Evolutionary conservation across 2,888 invertebrate genomes (phyloP).

Genomic region (Anodontia alba): DNA sequence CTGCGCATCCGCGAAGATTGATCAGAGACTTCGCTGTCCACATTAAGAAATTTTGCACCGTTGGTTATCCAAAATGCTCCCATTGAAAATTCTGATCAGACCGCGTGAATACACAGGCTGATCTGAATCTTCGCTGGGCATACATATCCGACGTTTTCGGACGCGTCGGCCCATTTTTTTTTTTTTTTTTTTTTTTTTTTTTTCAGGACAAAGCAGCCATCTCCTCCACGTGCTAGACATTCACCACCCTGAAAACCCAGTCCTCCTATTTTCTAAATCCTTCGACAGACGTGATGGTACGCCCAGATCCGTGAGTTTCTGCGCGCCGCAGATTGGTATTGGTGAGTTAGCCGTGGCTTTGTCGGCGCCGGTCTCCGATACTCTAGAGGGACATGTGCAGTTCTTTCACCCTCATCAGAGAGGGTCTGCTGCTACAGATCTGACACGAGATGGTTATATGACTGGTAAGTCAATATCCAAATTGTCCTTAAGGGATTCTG

Average conservation of each 20-base stretch:
- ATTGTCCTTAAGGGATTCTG: too few relatives aligned
- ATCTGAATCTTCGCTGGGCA: too few relatives aligned
- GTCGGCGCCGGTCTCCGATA: slow-evolving; percentile 53
- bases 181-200: neutral
- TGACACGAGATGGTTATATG: slow-evolving; percentile 43
- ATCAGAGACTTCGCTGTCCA: too few relatives aligned
- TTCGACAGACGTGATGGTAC: slow-evolving; percentile 62
- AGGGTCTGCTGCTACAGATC: slow-evolving; percentile 36
- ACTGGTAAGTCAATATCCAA: neutral
- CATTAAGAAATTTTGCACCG: too few relatives aligned
- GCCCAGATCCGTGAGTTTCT: slow-evolving; percentile 65
- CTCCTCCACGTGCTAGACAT: slow-evolving; percentile 72
- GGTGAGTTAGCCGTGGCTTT: slow-evolving; percentile 63
- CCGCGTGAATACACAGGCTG: too few relatives aligned
- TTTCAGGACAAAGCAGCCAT: slow-evolving; percentile 64
- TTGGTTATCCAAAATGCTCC: too few relatives aligned
- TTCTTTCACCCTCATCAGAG: slow-evolving; percentile 55
- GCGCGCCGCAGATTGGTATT: slow-evolving; percentile 23
- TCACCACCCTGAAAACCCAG: slow-evolving; percentile 57
- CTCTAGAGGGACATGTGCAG: slow-evolving; percentile 67
- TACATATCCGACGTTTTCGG: too few relatives aligned
- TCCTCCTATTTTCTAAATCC: slow-evolving; percentile 51
- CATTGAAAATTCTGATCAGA: too few relatives aligned
- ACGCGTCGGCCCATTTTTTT: too few relatives aligned
- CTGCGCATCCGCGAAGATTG: too few relatives aligned